A percentile compares a stretch with the other conserved stretches of the same genome.
Evolutionary conservation across 2,113 vertebrate genomes (phyloP).

Genomic region (Dipodomys spectabilis): DNA sequence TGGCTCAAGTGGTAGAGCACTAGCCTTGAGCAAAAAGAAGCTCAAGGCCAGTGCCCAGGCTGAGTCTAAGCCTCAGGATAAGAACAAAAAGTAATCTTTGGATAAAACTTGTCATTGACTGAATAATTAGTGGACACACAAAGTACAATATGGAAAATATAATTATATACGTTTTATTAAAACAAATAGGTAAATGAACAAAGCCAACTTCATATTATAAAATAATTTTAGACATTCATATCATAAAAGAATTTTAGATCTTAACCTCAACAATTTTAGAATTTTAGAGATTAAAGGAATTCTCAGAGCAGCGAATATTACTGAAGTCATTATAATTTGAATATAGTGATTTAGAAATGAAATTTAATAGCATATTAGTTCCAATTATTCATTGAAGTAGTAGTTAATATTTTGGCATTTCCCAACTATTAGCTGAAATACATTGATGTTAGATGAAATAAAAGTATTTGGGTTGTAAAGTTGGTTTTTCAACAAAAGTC

Average conservation of each 20-base stretch:
- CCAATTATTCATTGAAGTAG: conserved; percentile 9
- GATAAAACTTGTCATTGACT: conserved; percentile 9
- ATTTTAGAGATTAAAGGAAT: conserved; percentile 33
- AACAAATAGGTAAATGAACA: background rate
- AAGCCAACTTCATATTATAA: background rate
- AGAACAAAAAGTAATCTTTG: background rate
- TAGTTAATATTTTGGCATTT: conserved; percentile 28
- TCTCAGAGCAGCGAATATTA: background rate
- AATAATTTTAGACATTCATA: no score
- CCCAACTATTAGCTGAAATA: background rate
- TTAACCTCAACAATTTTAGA: background rate
- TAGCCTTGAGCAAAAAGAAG: no score
- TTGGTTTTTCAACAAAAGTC: no score
- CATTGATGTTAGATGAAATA: background rate
- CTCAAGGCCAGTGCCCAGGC: no score
- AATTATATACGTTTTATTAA: background rate
- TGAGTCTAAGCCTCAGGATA: no score
- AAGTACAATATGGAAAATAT: background rate
- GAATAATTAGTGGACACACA: conserved; percentile 6
- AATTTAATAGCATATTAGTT: background rate
- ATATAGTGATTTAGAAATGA: background rate
- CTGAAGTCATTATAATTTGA: background rate
- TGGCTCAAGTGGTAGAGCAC: no score
- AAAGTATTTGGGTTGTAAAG: background rate
- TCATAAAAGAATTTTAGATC: background rate